Percentiles rank a stretch among this genome's conserved stretches.
Conservation (phyloP, 2,888 invertebrate species). For the Drosophila longiperda region DNA sequence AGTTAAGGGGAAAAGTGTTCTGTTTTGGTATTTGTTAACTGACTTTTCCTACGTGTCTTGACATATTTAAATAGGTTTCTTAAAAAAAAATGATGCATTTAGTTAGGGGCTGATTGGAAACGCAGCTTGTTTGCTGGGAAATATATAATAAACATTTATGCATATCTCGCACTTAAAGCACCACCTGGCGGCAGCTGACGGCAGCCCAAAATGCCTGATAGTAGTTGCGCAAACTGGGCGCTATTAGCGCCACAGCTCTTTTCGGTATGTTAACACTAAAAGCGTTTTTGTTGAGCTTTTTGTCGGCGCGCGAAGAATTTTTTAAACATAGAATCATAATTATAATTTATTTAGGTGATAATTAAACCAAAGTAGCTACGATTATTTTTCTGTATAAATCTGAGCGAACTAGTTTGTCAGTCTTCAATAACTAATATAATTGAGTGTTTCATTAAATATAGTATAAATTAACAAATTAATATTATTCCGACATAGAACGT, state of each 20-base stretch:
- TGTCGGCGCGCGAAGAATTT: not conserved
- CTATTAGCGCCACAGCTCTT: constrained; percentile 17
- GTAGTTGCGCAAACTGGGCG: constrained; percentile 7
- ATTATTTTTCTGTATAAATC: not conserved
- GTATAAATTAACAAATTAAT: not conserved
- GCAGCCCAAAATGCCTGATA: not conserved
- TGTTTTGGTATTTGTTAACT: not conserved
- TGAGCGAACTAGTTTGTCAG: not conserved
- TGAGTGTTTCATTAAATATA: not conserved
- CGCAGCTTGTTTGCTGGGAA: not conserved
- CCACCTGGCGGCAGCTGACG: constrained; percentile 17
- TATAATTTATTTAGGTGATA: not conserved
- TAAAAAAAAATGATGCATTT: not conserved
- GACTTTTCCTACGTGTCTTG: not conserved
- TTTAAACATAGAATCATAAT: not conserved
- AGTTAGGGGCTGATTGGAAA: not conserved
- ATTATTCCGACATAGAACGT: not conserved
- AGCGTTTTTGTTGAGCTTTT: constrained; percentile 6
- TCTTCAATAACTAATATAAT: not conserved
- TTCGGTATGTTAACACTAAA: not conserved
- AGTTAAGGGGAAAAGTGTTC: not conserved
- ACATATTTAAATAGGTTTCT: not conserved
- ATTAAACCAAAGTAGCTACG: not conserved
- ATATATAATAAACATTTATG: not conserved
- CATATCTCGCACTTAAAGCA: not conserved